These are phyloP conservation scores for Thecocarcelia acutangulata DNA, from an alignment of 2,888 invertebrate genomes.

Conservation along the genomic window DNA sequence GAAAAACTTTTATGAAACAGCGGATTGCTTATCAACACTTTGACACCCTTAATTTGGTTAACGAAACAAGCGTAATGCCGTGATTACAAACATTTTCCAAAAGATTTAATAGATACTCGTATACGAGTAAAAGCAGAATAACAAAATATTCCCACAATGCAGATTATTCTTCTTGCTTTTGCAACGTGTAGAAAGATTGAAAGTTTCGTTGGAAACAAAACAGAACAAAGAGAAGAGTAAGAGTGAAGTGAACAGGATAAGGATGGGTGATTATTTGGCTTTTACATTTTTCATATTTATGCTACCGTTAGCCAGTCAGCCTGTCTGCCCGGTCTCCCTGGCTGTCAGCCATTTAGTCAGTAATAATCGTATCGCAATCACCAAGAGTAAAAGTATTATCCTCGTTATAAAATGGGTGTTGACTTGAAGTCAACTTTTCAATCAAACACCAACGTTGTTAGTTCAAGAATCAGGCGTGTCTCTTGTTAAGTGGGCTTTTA, in stretches of 20 bases:
- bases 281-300: constrained; percentile 44
- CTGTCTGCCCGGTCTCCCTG: too few relatives aligned
- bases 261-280: constrained; percentile 56
- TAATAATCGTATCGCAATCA: constrained; percentile 55
- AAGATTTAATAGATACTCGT: too few relatives aligned
- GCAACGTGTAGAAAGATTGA: constrained; percentile 3
- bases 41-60: constrained; percentile 65
- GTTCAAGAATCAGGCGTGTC: constrained; percentile 65
- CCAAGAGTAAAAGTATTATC: constrained; percentile 48
- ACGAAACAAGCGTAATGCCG: constrained; percentile 63
- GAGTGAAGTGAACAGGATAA: constrained; percentile 8
- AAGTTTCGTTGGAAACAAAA: constrained; percentile 11
- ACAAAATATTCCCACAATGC: constrained; percentile 44
- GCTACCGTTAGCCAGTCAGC: constrained; percentile 29
- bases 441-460: constrained; percentile 41
- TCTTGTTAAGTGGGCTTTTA: constrained; percentile 62
- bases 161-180: too few relatives aligned
- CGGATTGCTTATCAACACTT: constrained; percentile 51
- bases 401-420: constrained; percentile 67
- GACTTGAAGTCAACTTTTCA: constrained; percentile 64
- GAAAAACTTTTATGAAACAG: background rate
- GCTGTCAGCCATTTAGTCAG: constrained; percentile 24
- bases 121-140: background rate
- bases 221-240: background rate
- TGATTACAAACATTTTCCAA: constrained; percentile 43